A percentile compares a stretch with the other conserved stretches of the same genome.
phyloP scores from a whole-genome alignment of 2,888 invertebrate genomes.

The Brachyopa scutellaris region DNA sequence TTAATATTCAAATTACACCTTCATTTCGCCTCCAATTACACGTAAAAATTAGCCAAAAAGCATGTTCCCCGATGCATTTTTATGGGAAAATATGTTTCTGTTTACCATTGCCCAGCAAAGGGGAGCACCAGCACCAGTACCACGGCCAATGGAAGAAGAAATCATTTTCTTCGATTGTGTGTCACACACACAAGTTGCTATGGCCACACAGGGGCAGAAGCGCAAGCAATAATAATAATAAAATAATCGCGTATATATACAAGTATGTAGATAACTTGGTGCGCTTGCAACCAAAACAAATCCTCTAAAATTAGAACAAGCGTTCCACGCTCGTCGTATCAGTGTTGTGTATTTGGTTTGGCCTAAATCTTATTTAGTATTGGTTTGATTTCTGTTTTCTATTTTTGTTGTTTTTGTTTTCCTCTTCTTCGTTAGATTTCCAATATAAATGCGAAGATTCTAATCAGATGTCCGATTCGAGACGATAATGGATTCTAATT shows the following conservation, averaged over 20 bases:
- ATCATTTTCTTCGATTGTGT: slow-evolving; percentile 63
- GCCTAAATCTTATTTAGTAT: slow-evolving; percentile 62
- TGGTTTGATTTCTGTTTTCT: slow-evolving; percentile 67
- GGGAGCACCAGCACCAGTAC: slow-evolving; percentile 49
- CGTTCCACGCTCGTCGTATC: slow-evolving; percentile 52
- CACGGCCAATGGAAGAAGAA: slow-evolving; percentile 37
- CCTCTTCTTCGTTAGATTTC: slow-evolving; percentile 36
- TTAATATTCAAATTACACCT: slow-evolving; percentile 48
- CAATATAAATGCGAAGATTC: slow-evolving; percentile 35
- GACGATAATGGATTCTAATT: slow-evolving; percentile 68
- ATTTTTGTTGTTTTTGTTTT: slow-evolving; percentile 34
- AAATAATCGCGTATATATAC: slow-evolving; percentile 56
- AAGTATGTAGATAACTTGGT: slow-evolving; percentile 13
- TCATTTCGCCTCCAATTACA: slow-evolving; percentile 20
- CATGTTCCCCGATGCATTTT: slow-evolving; percentile 32
- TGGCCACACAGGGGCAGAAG: slow-evolving; percentile 55
- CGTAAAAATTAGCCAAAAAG: slow-evolving; percentile 11
- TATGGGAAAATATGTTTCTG: slow-evolving; percentile 67
- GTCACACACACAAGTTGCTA: slow-evolving; percentile 72
- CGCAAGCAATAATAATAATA: slow-evolving; percentile 70
- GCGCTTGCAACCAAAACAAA: slow-evolving; percentile 68
- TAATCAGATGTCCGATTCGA: slow-evolving; percentile 56
- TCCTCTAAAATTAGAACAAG: slow-evolving; percentile 70
- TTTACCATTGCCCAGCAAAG: slow-evolving; percentile 54
- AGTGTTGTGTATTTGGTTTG: slow-evolving; percentile 57